phyloP scores from a whole-genome alignment of 2,113 vertebrate species.

The Datnioides undecimradiatus region DNA sequence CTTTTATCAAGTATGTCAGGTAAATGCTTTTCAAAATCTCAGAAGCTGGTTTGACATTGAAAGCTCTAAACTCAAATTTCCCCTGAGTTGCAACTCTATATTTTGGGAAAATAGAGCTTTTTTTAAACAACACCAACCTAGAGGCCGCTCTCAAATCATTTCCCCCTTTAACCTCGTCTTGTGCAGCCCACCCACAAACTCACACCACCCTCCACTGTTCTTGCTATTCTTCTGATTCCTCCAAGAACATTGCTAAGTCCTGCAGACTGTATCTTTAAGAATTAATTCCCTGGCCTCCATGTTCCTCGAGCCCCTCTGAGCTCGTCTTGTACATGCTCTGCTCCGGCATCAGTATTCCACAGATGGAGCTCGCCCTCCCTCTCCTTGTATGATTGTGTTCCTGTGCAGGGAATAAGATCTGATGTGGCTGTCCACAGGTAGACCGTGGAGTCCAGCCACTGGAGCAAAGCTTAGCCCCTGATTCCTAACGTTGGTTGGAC shows the following conservation, averaged over 20 bases:
- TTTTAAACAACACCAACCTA: conserved; percentile 9
- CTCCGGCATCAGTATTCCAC: conserved; percentile 73
- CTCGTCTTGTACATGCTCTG: conserved; percentile 35
- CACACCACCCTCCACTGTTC: background rate
- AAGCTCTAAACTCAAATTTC: conserved; percentile 7
- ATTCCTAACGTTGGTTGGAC: conserved; percentile 12
- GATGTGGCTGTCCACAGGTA: conserved; percentile 71
- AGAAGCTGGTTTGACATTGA: background rate
- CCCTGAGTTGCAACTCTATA: background rate
- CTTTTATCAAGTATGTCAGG: background rate
- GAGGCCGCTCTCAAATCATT: conserved; percentile 8
- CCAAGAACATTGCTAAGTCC: conserved; percentile 9
- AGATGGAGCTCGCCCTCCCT: conserved; percentile 10
- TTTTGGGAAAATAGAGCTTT: conserved; percentile 21
- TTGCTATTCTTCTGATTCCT: conserved; percentile 22
- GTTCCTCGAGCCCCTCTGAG: conserved; percentile 46
- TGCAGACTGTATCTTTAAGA: conserved; percentile 52
- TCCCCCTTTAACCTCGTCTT: conserved; percentile 25
- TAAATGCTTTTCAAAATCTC: background rate
- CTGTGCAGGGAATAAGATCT: conserved; percentile 71
- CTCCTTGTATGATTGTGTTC: conserved; percentile 69
- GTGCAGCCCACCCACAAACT: background rate
- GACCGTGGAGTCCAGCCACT: conserved; percentile 38
- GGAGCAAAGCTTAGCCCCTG: conserved; percentile 40
- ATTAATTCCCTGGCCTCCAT: conserved; percentile 57